Conservation (phyloP, 2,888 invertebrate species). For the Zhengitettix transpicula region DNA sequence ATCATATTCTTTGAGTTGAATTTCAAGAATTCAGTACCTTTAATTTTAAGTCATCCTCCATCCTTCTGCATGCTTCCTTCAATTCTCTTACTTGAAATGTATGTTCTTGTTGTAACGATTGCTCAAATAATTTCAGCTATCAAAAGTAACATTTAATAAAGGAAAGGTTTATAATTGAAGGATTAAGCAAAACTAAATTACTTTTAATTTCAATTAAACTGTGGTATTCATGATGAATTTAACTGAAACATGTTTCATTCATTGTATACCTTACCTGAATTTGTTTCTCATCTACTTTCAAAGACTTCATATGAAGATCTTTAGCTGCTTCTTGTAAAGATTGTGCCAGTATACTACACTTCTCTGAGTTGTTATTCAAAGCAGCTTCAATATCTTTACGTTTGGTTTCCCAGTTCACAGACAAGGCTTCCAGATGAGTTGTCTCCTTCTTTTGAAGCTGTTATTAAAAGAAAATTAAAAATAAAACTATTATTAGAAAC, state of each 20-base stretch:
- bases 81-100: slow-evolving; percentile 38
- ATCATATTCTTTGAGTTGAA: too few relatives aligned
- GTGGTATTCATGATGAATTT: too few relatives aligned
- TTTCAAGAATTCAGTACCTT: slow-evolving; percentile 21
- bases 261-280: background rate
- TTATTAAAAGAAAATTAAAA: background rate
- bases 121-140: slow-evolving; percentile 22
- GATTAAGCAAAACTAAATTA: too few relatives aligned
- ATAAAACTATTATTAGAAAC: too few relatives aligned
- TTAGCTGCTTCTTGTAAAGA: background rate
- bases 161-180: too few relatives aligned
- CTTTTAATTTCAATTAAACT: too few relatives aligned
- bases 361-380: background rate
- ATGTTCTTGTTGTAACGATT: slow-evolving; percentile 39
- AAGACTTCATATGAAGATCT: background rate
- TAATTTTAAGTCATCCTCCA: slow-evolving; percentile 40
- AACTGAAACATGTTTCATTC: too few relatives aligned
- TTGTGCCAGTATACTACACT: background rate
- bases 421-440: background rate
- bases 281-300: background rate
- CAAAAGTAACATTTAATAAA: too few relatives aligned
- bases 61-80: slow-evolving; percentile 36
- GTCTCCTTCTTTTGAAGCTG: background rate
- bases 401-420: background rate
- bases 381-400: background rate